phyloP scores from a whole-genome alignment of 1,140 invertebrate species.

The Lithobius niger region DNA sequence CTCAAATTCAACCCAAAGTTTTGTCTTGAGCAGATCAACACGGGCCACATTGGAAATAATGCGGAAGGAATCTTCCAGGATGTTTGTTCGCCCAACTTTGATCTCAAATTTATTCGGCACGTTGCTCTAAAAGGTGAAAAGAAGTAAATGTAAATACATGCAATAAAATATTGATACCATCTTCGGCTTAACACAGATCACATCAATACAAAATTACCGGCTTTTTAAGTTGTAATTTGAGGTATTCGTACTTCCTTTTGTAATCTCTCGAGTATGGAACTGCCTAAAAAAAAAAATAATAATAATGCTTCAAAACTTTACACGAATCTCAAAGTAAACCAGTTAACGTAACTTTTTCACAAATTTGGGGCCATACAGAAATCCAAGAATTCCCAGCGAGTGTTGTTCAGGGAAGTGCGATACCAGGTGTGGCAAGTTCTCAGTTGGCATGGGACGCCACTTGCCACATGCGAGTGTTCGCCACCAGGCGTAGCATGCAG shows the following conservation, averaged over 20 bases:
- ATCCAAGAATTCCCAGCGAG: too few species aligned
- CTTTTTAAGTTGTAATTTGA: conserved; percentile 88
- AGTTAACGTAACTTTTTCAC: too few species aligned
- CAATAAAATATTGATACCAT: neutral
- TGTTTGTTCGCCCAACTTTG: conserved; percentile 71
- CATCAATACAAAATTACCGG: conserved; percentile 52
- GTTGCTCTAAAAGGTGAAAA: conserved; percentile 54
- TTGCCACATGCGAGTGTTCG: too few species aligned
- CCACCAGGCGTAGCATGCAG: too few species aligned
- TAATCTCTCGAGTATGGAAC: conserved; percentile 97
- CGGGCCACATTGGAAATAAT: conserved; percentile 72
- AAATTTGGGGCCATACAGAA: too few species aligned
- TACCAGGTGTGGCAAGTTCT: too few species aligned
- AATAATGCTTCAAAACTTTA: too few species aligned
- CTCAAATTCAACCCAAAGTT: conserved; percentile 97
- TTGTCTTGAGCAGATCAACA: conserved; percentile 83
- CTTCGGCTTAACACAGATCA: neutral
- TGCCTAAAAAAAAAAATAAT: conserved; percentile 43
- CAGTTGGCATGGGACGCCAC: too few species aligned
- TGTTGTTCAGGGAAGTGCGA: too few species aligned
- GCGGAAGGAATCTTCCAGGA: conserved; percentile 90
- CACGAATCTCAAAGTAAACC: too few species aligned
- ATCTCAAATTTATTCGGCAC: conserved; percentile 98
- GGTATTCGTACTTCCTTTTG: conserved; percentile 96
- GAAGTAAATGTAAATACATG: conserved; percentile 1